Base-by-base conservation (phyloP, 2,888 invertebrate genomes). In the Nycteola revayana region DNA sequence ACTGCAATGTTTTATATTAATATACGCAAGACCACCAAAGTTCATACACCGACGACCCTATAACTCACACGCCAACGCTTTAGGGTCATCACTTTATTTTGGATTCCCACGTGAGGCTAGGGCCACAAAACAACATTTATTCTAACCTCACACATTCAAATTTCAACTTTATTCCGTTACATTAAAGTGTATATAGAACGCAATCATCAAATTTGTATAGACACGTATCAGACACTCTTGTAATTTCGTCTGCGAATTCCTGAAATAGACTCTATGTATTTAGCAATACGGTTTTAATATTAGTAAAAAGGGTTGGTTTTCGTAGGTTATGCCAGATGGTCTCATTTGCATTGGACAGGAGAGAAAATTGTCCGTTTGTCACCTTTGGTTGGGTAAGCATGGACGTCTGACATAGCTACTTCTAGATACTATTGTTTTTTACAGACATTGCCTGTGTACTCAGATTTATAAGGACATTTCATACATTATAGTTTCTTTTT, bases 301-400 rank as follows among this genome's bases (percentile, higher is more conserved):
- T 2, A 1, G 41, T 28, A 50, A 35, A 36, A 35, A 0, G 10
- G 3, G 5, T 10, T 51, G 52, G 45, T 50, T 43, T 24, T 41
- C 44, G 43, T 42, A 45, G 44, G 57, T 49, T 54, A 56, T 53
- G 60, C 56, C 68, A 74, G 70, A 73, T 73, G 69, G 64, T 60
- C 70, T 75, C 75, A 75, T 78, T 79, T 78, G 72, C 77, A 77
- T 75, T 50, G 71, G 75, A 73, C 75, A 75, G 68, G 71, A 69
- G 68, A 64, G 72, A 72, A 75, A 67, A 75, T 74, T 73, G 74
- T 68, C 66, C 71, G 69, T 70, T 71, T 75, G 71, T 70, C 75
- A 77, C 73, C 72, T 75, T 69, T 58, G 56, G 60, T 54, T 52
- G 57, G 57, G 50, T 60, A 56, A 53, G 50, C 59, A 51, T 57